Conservation (phyloP, 2,113 vertebrate species). For the Bubo blakistoni region DNA sequence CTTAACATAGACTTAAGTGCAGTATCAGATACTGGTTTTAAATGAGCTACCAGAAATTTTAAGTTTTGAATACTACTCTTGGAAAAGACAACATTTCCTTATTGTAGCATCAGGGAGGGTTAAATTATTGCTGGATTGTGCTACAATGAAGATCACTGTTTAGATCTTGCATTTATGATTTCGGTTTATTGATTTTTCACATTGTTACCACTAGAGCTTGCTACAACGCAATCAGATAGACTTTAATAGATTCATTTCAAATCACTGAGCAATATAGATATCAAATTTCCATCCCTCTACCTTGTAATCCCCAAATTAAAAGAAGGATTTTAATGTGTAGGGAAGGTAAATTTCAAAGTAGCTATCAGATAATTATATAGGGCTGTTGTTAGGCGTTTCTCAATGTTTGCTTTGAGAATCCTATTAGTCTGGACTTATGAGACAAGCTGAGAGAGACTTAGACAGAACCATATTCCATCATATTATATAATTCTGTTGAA, state of each 20-base stretch:
- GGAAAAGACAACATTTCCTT: neutral
- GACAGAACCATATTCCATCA: neutral
- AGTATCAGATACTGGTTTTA: neutral
- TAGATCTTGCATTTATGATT: neutral
- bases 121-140: neutral
- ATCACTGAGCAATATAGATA: neutral
- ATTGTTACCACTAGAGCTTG: conserved; percentile 53
- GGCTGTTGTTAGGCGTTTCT: neutral
- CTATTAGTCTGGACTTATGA: neutral
- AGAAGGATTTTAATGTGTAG: neutral
- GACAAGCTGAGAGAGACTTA: neutral
- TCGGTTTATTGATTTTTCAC: conserved; percentile 26
- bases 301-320: conserved; percentile 20
- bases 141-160: neutral
- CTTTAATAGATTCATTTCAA: conserved; percentile 18
- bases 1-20: neutral
- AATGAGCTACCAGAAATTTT: neutral
- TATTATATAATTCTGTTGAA: neutral
- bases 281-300: neutral
- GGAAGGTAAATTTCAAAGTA: conserved; percentile 39
- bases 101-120: neutral
- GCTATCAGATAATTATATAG: neutral
- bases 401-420: conserved; percentile 33
- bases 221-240: conserved; percentile 33
- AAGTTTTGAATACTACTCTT: neutral